Evolutionary conservation across 1,140 invertebrate genomes (phyloP).

Genomic region (Oryctes rhinoceros): DNA sequence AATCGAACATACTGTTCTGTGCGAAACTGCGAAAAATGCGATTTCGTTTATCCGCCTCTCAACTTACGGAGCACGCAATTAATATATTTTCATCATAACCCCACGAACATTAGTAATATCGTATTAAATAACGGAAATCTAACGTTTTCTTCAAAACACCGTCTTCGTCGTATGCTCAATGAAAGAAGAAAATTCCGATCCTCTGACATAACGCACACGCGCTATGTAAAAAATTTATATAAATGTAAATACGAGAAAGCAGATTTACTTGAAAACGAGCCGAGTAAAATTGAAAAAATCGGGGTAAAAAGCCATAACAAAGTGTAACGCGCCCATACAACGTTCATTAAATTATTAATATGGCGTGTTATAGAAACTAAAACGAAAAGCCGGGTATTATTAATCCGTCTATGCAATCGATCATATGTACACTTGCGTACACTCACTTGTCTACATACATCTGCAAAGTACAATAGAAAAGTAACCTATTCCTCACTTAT

Average conservation of each 20-base stretch:
- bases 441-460: neutral
- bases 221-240: constrained; percentile 4
- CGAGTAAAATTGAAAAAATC: neutral
- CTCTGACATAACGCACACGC: neutral
- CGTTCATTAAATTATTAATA: constrained; percentile 38
- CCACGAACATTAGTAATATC: neutral
- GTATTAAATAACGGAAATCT: neutral
- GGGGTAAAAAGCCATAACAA: neutral
- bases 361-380: constrained; percentile 33
- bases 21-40: too few species aligned
- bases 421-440: neutral
- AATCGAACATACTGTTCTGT: too few species aligned
- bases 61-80: neutral
- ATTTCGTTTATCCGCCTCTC: too few species aligned
- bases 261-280: neutral
- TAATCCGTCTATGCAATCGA: constrained; percentile 19
- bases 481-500: too few species aligned
- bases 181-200: constrained; percentile 12
- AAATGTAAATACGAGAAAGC: constrained; percentile 3
- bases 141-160: neutral
- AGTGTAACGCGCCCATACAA: neutral
- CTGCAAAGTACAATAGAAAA: too few species aligned
- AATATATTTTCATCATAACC: neutral
- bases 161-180: neutral
- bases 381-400: neutral